Evolutionary conservation across 2,888 invertebrate genomes (phyloP).

Genomic region (Pollenia labialis): DNA sequence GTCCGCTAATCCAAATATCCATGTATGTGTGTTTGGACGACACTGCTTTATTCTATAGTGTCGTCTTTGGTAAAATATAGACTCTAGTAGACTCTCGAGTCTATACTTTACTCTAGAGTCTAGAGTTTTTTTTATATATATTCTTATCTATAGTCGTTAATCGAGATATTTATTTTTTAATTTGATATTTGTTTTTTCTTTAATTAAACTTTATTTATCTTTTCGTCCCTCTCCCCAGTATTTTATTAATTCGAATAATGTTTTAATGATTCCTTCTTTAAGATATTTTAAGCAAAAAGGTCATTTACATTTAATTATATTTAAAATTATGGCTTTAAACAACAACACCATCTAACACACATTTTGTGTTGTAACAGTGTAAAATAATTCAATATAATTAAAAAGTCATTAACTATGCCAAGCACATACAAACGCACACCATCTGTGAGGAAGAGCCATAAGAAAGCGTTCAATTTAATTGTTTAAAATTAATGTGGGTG

Average conservation of each 20-base stretch:
- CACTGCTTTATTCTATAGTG: no score
- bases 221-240: neutral
- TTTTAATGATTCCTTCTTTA: neutral
- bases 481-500: conserved; percentile 10
- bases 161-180: no score
- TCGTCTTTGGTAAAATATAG: no score
- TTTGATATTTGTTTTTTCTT: no score
- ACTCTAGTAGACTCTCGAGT: no score
- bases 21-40: no score
- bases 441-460: neutral
- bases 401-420: conserved; percentile 62
- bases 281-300: neutral
- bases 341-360: neutral
- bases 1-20: no score
- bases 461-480: conserved; percentile 22
- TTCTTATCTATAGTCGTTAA: no score
- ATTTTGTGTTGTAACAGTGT: neutral
- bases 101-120: no score
- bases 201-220: neutral
- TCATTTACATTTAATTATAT: conserved; percentile 8
- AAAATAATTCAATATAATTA: conserved; percentile 59
- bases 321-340: neutral
- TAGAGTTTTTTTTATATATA: no score
- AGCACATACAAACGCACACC: conserved; percentile 35
- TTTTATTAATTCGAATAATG: neutral